A percentile compares a stretch with the other conserved stretches of the same genome.
Evolutionary conservation across 2,888 invertebrate species (phyloP).

Genomic region (Spodoptera littoralis): DNA sequence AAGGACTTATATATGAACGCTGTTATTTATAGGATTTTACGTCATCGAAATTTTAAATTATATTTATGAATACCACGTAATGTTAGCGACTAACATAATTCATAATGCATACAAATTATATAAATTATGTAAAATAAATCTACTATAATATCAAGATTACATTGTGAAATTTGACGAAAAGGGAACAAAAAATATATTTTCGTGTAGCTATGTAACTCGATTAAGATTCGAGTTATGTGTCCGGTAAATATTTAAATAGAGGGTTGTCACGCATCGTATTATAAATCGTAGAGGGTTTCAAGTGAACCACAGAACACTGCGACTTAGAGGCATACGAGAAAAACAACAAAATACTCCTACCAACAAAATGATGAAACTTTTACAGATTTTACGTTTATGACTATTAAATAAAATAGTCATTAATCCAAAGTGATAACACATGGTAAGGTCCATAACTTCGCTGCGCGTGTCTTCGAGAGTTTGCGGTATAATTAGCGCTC

Average conservation of each 20-base stretch:
- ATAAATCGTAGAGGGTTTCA: too few species aligned
- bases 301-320: too few species aligned
- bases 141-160: conserved; percentile 38
- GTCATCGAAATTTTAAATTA: too few species aligned
- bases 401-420: too few species aligned
- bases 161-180: conserved; percentile 27
- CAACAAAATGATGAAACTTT: neutral
- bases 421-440: conserved; percentile 11
- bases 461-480: conserved; percentile 20
- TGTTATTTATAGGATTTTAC: too few species aligned
- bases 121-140: conserved; percentile 36
- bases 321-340: too few species aligned
- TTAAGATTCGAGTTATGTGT: conserved; percentile 49
- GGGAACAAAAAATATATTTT: conserved; percentile 30
- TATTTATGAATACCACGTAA: neutral
- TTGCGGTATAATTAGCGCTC: conserved; percentile 36
- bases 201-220: conserved; percentile 34
- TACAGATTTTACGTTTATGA: neutral
- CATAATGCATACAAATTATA: conserved; percentile 20
- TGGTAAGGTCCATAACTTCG: conserved; percentile 20
- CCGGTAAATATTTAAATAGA: conserved; percentile 46
- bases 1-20: too few species aligned
- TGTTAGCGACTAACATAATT: conserved; percentile 4
- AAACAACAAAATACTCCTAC: neutral
- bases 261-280: conserved; percentile 31